Percentiles rank a stretch among this genome's conserved stretches.
Conservation (phyloP, 2,797 vertebrate genomes). For the Phataginus tricuspis region DNA sequence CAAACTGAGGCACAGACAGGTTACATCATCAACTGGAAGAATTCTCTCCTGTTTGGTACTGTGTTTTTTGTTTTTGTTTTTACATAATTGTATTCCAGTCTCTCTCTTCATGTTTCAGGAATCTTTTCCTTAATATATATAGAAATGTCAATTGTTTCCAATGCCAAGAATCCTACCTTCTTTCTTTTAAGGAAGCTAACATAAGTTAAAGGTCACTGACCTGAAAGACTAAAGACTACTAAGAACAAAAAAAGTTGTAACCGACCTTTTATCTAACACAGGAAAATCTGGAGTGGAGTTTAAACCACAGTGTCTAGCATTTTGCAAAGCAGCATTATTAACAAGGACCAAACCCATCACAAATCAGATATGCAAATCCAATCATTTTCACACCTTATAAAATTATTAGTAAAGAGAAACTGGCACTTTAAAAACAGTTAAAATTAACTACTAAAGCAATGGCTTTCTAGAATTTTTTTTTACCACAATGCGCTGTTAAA, state of each 20-base stretch:
- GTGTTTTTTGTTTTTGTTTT: neutral
- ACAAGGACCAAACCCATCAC: conserved; percentile 39
- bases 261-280: neutral
- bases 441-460: conserved; percentile 48
- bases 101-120: neutral
- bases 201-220: conserved; percentile 43
- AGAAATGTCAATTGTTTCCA: neutral
- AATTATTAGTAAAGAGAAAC: conserved; percentile 42
- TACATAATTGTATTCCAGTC: conserved; percentile 15
- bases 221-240: neutral
- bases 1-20: neutral
- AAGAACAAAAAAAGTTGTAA: neutral
- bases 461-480: neutral
- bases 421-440: conserved; percentile 50
- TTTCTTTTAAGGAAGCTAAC: conserved; percentile 38
- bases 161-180: conserved; percentile 3
- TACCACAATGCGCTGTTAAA: conserved; percentile 19
- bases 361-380: conserved; percentile 48
- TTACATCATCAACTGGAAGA: neutral
- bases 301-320: neutral
- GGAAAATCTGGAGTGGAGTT: neutral
- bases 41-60: neutral
- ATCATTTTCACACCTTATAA: conserved; percentile 62
- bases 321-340: conserved; percentile 5
- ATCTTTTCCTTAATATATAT: conserved; percentile 17